phyloP scores from a whole-genome alignment of 2,113 vertebrate genomes.

The Turnix velox region DNA sequence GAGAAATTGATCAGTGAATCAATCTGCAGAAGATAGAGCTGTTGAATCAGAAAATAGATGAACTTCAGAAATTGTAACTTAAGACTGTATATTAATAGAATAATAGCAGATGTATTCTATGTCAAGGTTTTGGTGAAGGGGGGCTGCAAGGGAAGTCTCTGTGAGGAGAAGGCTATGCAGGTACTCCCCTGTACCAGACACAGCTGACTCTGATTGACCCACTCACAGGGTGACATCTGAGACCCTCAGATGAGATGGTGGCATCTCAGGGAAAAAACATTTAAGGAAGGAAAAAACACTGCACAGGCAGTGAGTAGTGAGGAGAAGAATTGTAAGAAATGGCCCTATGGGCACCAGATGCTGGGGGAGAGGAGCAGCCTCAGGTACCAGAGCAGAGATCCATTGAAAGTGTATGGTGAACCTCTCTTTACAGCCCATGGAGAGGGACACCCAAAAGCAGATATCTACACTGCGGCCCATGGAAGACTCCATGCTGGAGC shows the following conservation, averaged over 20 bases:
- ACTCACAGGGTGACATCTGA: rapidly evolving
- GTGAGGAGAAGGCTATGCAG: background rate
- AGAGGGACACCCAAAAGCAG: background rate
- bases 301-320: background rate
- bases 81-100: background rate
- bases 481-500: background rate
- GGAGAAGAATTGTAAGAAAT: background rate
- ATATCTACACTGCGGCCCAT: background rate
- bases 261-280: background rate
- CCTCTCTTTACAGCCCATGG: background rate
- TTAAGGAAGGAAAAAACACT: background rate
- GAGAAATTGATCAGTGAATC: background rate
- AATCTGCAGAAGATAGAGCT: background rate
- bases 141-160: background rate
- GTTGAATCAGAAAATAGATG: background rate
- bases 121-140: background rate
- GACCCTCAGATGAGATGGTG: too few species aligned
- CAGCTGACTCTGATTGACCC: rapidly evolving
- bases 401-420: background rate
- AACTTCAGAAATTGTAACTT: background rate
- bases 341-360: background rate
- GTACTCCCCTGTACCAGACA: rapidly evolving
- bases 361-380: background rate
- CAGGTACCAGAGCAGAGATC: too few species aligned
- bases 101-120: background rate